Evolutionary conservation across 1,140 invertebrate genomes (phyloP).

Genomic region (Drosophila athabasca): DNA sequence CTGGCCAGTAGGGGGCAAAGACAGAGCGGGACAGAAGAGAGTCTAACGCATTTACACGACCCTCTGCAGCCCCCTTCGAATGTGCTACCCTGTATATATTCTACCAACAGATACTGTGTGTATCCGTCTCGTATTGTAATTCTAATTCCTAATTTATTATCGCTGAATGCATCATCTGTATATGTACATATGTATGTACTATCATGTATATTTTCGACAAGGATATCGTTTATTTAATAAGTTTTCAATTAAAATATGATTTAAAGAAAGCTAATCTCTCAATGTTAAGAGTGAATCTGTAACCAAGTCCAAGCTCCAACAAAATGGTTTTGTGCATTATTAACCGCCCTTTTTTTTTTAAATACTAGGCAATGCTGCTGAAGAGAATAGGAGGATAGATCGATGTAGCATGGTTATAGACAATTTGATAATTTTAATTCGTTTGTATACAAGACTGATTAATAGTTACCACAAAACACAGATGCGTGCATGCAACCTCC

Average conservation of each 20-base stretch:
- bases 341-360: conserved; percentile 8
- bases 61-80: conserved; percentile 43
- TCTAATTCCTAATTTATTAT: conserved; percentile 72
- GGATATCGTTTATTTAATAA: conserved; percentile 69
- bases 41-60: conserved; percentile 51
- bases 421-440: conserved; percentile 58
- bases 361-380: conserved; percentile 45
- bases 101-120: conserved; percentile 21
- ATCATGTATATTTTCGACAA: conserved; percentile 35
- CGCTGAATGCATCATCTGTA: conserved; percentile 26
- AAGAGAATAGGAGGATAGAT: not conserved
- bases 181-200: conserved; percentile 20
- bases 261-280: conserved; percentile 68
- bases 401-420: conserved; percentile 46
- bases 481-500: conserved; percentile 1
- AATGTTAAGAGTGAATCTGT: conserved; percentile 38
- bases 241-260: conserved; percentile 73
- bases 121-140: conserved; percentile 66
- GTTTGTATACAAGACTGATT: conserved; percentile 78
- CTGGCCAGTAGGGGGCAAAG: conserved; percentile 29
- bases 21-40: conserved; percentile 13
- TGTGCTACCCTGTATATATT: conserved; percentile 56
- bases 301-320: conserved; percentile 16
- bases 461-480: conserved; percentile 66
- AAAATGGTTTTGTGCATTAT: conserved; percentile 28